Percentiles rank a stretch among this genome's conserved stretches.
phyloP scores from a whole-genome alignment of 2,888 invertebrate genomes.

The Bibio marci region DNA sequence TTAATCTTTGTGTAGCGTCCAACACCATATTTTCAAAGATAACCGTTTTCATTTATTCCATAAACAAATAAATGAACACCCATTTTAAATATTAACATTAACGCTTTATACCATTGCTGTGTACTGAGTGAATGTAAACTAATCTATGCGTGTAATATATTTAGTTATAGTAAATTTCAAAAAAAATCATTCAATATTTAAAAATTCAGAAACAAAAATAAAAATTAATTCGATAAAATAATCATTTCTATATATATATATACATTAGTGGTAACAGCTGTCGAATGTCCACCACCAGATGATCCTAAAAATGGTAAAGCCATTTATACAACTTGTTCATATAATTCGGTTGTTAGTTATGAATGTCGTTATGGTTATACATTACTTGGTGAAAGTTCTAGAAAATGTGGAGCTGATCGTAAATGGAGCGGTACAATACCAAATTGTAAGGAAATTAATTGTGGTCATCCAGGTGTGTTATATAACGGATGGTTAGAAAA shows the following conservation, averaged over 20 bases:
- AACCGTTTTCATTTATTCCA: too few relatives aligned
- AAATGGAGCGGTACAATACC: conserved; percentile 91
- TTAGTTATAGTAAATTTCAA: too few relatives aligned
- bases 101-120: too few relatives aligned
- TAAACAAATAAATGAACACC: too few relatives aligned
- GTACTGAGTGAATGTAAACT: too few relatives aligned
- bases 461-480: conserved; percentile 81
- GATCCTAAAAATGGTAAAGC: conserved; percentile 87
- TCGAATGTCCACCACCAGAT: conserved; percentile 83
- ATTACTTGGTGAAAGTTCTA: conserved; percentile 73
- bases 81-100: too few relatives aligned
- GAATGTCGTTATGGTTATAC: conserved; percentile 91
- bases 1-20: too few relatives aligned
- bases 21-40: too few relatives aligned
- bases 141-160: too few relatives aligned
- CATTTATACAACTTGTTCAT: conserved; percentile 80
- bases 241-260: neutral
- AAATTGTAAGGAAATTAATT: conserved; percentile 92
- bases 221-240: too few relatives aligned
- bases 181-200: too few relatives aligned
- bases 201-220: too few relatives aligned
- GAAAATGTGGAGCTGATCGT: conserved; percentile 85
- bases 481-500: conserved; percentile 94
- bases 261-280: conserved; percentile 63
- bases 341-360: conserved; percentile 89